Evolutionary conservation across 2,113 vertebrate species (phyloP).

Genomic region (Cyanistes caeruleus): DNA sequence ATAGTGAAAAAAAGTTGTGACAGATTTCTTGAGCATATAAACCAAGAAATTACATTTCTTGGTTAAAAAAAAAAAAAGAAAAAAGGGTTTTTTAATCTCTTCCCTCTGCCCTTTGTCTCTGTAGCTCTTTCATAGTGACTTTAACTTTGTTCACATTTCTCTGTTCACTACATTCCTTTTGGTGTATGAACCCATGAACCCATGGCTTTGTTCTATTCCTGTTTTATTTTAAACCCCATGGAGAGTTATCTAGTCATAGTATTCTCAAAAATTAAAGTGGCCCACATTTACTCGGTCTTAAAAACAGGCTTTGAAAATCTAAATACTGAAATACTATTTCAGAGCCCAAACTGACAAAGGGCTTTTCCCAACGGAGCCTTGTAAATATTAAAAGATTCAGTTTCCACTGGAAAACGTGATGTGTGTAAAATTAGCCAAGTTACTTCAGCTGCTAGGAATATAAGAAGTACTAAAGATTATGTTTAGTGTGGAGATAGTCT

Average conservation of each 20-base stretch:
- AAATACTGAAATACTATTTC: background rate
- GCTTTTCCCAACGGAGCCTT: background rate
- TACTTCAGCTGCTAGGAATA: background rate
- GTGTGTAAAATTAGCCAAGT: background rate
- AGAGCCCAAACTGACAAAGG: background rate
- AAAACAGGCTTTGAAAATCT: background rate
- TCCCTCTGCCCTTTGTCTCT: background rate
- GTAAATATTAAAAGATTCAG: background rate
- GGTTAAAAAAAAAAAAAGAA: background rate
- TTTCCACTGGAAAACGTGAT: fast-evolving
- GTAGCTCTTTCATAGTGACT: background rate
- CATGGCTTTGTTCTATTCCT: background rate
- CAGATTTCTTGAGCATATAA: background rate
- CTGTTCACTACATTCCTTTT: background rate
- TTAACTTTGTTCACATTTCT: background rate
- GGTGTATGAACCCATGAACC: background rate
- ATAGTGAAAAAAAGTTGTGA: background rate
- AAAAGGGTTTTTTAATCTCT: background rate
- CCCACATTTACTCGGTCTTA: background rate
- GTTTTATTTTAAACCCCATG: background rate
- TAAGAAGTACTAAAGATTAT: background rate
- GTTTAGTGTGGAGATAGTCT: background rate
- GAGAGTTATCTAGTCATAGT: background rate
- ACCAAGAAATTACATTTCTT: background rate
- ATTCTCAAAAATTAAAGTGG: background rate